Evolutionary conservation across 2,888 invertebrate genomes (phyloP).

Genomic region (Tenodera sinensis): DNA sequence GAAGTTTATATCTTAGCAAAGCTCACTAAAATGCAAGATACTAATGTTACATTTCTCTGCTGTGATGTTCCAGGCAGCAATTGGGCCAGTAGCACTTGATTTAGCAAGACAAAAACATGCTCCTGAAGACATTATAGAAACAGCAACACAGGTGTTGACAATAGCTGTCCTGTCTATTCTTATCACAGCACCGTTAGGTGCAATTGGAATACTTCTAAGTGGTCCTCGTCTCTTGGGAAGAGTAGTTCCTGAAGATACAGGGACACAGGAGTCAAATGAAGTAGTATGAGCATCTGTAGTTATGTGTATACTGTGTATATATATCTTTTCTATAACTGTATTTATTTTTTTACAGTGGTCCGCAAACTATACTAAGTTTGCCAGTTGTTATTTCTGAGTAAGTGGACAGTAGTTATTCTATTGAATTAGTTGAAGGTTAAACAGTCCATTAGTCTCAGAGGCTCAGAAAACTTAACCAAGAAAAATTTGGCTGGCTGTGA

Average conservation of each 20-base stretch:
- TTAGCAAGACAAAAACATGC: slow-evolving; percentile 43
- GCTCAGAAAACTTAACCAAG: neutral
- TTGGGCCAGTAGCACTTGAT: slow-evolving; percentile 61
- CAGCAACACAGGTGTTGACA: slow-evolving; percentile 39
- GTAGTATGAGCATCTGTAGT: neutral
- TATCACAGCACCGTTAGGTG: slow-evolving; percentile 46
- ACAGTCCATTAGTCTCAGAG: neutral
- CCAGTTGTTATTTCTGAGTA: neutral
- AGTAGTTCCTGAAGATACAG: neutral
- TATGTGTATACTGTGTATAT: neutral
- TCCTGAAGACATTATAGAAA: slow-evolving; percentile 37
- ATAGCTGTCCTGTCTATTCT: slow-evolving; percentile 45
- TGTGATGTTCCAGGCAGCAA: slow-evolving; percentile 54
- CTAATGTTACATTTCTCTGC: neutral
- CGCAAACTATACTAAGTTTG: neutral
- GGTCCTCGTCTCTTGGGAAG: slow-evolving; percentile 38
- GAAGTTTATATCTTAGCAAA: too few species aligned
- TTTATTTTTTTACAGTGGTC: neutral
- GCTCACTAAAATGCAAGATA: too few species aligned
- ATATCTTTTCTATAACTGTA: neutral
- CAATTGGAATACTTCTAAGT: slow-evolving; percentile 39
- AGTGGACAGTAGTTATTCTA: neutral
- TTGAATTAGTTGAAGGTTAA: neutral
- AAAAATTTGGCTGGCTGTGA: neutral
- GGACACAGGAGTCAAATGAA: neutral